Evolutionary conservation across 1,140 invertebrate genomes (phyloP), one percentile per base, ranked within the genome.

Genomic region (Achroia grisella): DNA sequence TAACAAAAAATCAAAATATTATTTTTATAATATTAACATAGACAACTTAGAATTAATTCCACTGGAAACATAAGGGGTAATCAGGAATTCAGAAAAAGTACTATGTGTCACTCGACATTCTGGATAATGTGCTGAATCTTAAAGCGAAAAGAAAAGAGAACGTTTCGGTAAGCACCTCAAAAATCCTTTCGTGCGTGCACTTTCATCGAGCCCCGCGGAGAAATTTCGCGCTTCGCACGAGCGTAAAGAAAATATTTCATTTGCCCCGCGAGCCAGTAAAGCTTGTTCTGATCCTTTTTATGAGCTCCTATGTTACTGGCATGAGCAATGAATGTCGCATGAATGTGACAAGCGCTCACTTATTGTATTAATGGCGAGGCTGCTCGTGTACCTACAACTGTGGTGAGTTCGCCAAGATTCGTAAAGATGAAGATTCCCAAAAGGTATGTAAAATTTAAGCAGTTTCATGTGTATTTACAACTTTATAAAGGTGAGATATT

Each of bases 201-300:
- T 41, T 47, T 52, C 45, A 58, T 44, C 34, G 27, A 44, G 48
- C 49, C 44, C 57, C 56, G 44, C 45, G 41, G 56, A 64, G 56
- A 50, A 58, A 43, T 43, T 43, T n/a, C 39, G 39, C 52, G 56
- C 34, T 64, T 51, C 51, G 62, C 44, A 56, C 60, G 57, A 68
- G 57, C 66, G 60, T 65, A 57, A 62, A 68, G 57, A 58, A 78
- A 68, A 78, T 75, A 71, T 70, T 75, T 71, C 65, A 73, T 78
- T 71, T 78, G 61, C 48, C 54, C 55, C 58, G 44, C 56, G 56
- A 73, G 64, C 65, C 56, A 48, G 47, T 64, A 63, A 64, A 67
- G 60, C 71, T 67, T 48, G 46, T 36, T 46, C 35, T 70, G 66
- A 76, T 71, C 67, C 69, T 54, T 63, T 72, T 71, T 74, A 77